Percentiles rank a stretch among this genome's conserved stretches.
phyloP scores from a whole-genome alignment of 1,140 invertebrate genomes.

The Drosophila gunungcola region DNA sequence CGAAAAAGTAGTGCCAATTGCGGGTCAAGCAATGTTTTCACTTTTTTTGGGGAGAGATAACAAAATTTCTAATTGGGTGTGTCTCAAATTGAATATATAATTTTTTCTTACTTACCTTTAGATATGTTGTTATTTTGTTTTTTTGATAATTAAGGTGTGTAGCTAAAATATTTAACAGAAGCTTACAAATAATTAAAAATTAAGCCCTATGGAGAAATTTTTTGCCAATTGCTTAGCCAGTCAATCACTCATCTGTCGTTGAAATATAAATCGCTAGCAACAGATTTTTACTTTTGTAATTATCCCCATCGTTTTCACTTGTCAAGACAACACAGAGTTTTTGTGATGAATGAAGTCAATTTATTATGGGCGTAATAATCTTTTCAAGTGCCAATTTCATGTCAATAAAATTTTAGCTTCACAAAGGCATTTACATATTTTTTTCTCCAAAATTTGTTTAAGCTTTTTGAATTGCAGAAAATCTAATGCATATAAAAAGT shows the following conservation, averaged over 20 bases:
- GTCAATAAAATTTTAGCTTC: slow-evolving; percentile 14
- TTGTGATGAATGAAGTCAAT: slow-evolving; percentile 1
- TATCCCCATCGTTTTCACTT: slow-evolving; percentile 17
- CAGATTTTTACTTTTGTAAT: slow-evolving; percentile 5
- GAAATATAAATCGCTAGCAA: background rate
- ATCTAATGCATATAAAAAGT: background rate
- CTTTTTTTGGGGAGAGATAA: slow-evolving; percentile 6
- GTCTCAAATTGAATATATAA: background rate
- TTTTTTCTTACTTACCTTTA: background rate
- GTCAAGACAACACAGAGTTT: background rate
- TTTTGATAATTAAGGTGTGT: background rate
- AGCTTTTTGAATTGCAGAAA: background rate
- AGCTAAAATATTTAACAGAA: too few relatives aligned
- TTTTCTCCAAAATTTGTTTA: background rate
- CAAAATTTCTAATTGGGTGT: slow-evolving; percentile 22
- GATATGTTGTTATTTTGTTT: background rate
- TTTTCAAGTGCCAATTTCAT: background rate
- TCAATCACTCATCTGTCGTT: slow-evolving; percentile 5
- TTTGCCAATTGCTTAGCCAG: background rate
- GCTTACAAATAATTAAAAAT: background rate
- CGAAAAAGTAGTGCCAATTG: slow-evolving; percentile 34
- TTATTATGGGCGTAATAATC: slow-evolving; percentile 7
- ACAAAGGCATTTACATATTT: background rate
- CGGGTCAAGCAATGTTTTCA: slow-evolving; percentile 20
- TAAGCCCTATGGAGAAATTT: background rate